Evolutionary conservation across 2,888 invertebrate species (phyloP).

Genomic region (Leptarthrus brevirostris): DNA sequence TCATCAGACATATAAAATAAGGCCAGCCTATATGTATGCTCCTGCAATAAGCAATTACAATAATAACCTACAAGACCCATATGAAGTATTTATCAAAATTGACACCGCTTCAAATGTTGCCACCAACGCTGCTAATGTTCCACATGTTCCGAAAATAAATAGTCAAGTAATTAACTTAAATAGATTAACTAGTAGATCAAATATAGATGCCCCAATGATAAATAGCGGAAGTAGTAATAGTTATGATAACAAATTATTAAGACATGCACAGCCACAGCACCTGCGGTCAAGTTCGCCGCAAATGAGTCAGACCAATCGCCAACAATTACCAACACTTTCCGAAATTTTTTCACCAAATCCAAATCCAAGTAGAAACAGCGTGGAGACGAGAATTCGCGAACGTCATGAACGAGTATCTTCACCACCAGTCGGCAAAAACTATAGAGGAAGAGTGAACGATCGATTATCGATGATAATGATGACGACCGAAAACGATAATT

Average conservation of each 20-base stretch:
- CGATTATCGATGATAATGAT: constrained; percentile 11
- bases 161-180: constrained; percentile 64
- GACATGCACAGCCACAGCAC: constrained; percentile 57
- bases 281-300: background rate
- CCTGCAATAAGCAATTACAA: constrained; percentile 40
- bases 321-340: constrained; percentile 27
- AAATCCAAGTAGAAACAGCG: background rate
- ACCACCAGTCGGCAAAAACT: constrained; percentile 54
- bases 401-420: constrained; percentile 51
- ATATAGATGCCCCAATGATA: constrained; percentile 51
- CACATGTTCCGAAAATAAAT: constrained; percentile 66
- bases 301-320: background rate
- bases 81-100: constrained; percentile 47
- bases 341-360: constrained; percentile 5
- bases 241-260: constrained; percentile 59
- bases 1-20: constrained; percentile 43
- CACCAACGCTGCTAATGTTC: constrained; percentile 56
- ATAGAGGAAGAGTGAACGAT: constrained; percentile 52
- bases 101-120: constrained; percentile 48
- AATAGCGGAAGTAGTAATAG: constrained; percentile 54
- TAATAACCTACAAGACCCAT: constrained; percentile 34
- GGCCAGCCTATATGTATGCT: constrained; percentile 49
- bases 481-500: background rate
- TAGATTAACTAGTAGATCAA: constrained; percentile 56
- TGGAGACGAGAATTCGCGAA: constrained; percentile 41